phyloP scores from a whole-genome alignment of 2,888 invertebrate genomes.

The Eilema griseolum region DNA sequence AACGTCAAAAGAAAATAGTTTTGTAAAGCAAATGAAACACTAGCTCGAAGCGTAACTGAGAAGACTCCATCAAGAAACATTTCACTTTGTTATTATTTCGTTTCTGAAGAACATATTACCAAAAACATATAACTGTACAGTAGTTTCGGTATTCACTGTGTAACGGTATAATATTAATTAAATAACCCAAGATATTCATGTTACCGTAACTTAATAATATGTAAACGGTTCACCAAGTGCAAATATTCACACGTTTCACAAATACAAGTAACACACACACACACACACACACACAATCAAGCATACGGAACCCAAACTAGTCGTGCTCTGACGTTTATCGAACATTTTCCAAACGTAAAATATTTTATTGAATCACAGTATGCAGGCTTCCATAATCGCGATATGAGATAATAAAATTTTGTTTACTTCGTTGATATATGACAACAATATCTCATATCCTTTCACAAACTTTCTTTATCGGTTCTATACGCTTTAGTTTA shows the following conservation, averaged over 20 bases:
- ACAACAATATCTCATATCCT: conserved; percentile 17
- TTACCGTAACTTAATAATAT: neutral
- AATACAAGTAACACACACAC: neutral
- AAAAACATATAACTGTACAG: neutral
- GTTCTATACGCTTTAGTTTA: conserved; percentile 18
- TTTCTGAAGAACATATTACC: neutral
- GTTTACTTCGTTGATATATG: conserved; percentile 20
- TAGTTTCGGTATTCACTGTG: conserved; percentile 12
- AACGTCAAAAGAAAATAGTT: too few relatives aligned
- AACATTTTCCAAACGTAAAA: conserved; percentile 15
- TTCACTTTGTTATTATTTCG: too few relatives aligned
- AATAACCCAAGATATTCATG: neutral
- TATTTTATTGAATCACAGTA: conserved; percentile 24
- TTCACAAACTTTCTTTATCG: conserved; percentile 20
- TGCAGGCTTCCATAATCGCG: conserved; percentile 15
- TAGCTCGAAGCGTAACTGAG: too few relatives aligned
- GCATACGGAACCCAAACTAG: neutral
- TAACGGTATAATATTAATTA: conserved; percentile 11
- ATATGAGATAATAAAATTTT: conserved; percentile 19
- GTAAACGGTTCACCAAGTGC: neutral
- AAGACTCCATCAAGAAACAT: too few relatives aligned
- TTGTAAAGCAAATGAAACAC: too few relatives aligned
- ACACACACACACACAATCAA: neutral
- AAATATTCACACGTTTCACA: neutral
- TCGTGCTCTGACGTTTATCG: neutral